Evolutionary conservation across 2,888 invertebrate species (phyloP), one percentile per base, ranked within the genome.

Genomic region (Idaea dimidiata): DNA sequence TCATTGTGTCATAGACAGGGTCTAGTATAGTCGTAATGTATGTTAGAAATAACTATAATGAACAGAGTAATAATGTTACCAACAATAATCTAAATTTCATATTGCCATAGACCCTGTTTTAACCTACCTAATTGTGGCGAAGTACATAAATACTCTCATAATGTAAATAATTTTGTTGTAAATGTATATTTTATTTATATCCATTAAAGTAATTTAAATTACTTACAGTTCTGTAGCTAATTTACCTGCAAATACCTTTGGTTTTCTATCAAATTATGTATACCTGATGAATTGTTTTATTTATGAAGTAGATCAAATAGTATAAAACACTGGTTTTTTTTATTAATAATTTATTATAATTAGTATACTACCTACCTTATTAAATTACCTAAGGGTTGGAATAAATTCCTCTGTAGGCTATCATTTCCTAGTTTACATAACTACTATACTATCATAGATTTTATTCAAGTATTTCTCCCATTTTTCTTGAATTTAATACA

Each of bases 381-480:
- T 24, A 24, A 24, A 24, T 24, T 24, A 24, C 24, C 5, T 24
- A 24, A 24, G 1, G 1, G 1, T 24, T 24, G 5, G 24, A 24
- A 24, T 24, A 24, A 24, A 3, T 24, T 24, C 24, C 24, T 24
- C 24, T 24, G 5, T 24, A 24, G 24, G 24, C 24, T 5, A 24
- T 24, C 1, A 24, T 3, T 24, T 24, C 3, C 24, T 24, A 24
- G 24, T 1, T 24, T 3, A 3, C 10, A 1, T 10, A 43, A 14
- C 14, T 43, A 43, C 3, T 43, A 10, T 43, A 43, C 8, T 43
- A 10, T 33, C 14, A 14, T 43, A 43, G 3, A 32, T 32, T 68
- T 80, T 71, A 91, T 74, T 91, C 91, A 75, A 91, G 78, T 61
- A 93, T 82, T 77, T 88, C 73, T n/a, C 88, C 86, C 68, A 94